phyloP scores from a whole-genome alignment of 2,113 vertebrate species.

The Stictonetta naevosa region DNA sequence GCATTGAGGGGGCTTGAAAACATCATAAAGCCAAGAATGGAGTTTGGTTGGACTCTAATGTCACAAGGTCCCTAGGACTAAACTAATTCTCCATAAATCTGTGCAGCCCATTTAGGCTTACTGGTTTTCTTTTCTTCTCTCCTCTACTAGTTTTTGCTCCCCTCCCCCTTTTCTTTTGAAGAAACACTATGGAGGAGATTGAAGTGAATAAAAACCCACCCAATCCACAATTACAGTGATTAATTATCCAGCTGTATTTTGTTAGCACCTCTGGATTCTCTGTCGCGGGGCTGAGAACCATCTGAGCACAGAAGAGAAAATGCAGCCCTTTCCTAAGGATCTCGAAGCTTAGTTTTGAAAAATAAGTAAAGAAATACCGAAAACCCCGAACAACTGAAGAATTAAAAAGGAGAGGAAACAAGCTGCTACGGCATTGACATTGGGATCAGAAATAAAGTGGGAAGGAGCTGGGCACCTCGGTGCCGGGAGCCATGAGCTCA shows the following conservation, averaged over 20 bases:
- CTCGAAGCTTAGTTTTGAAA: background rate
- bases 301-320: background rate
- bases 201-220: conserved; percentile 38
- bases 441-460: background rate
- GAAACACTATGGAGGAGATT: background rate
- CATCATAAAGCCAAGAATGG: conserved; percentile 69
- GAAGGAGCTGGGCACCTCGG: background rate
- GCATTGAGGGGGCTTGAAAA: conserved; percentile 68
- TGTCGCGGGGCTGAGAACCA: conserved; percentile 9
- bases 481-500: background rate
- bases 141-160: background rate
- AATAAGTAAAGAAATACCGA: background rate
- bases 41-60: conserved; percentile 57
- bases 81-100: conserved; percentile 69
- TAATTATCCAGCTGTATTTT: conserved; percentile 49
- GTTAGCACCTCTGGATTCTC: conserved; percentile 50
- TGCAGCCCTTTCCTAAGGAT: background rate
- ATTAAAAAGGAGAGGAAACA: background rate
- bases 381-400: background rate
- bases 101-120: conserved; percentile 39
- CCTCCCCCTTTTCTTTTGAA: background rate
- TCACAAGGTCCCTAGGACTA: conserved; percentile 59
- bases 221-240: conserved; percentile 22
- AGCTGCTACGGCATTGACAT: background rate
- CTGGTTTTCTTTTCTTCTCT: conserved; percentile 24